Conservation (phyloP, 2,797 vertebrate species). For the Acomys russatus region DNA sequence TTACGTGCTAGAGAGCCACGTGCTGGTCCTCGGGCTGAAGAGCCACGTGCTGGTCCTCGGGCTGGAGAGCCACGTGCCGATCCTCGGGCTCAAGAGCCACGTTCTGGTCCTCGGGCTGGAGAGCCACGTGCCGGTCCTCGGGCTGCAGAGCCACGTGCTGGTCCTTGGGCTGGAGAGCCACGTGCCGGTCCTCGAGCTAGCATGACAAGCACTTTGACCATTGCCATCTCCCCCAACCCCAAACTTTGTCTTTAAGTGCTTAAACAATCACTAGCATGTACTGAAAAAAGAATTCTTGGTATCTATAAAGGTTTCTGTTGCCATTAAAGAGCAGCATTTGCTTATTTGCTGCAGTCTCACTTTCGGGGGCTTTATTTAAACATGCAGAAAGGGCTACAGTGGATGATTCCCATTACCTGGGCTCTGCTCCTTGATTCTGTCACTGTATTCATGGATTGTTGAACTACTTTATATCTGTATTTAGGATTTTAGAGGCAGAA, state of each 20-base stretch:
- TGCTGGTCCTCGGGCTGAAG: too few species aligned
- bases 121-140: too few species aligned
- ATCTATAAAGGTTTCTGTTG: not conserved
- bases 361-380: not conserved
- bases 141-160: too few species aligned
- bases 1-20: too few species aligned
- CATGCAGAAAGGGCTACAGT: not conserved
- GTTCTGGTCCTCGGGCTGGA: too few species aligned
- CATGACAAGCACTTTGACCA: too few species aligned
- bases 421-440: not conserved
- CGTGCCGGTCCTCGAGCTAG: too few species aligned
- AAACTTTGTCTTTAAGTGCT: not conserved
- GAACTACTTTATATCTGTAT: not conserved
- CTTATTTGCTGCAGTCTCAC: not conserved
- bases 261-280: constrained; percentile 5
- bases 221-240: not conserved
- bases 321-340: not conserved
- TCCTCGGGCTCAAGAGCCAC: too few species aligned
- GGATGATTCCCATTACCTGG: not conserved
- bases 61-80: too few species aligned
- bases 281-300: not conserved
- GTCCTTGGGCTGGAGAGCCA: too few species aligned
- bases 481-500: not conserved
- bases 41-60: too few species aligned
- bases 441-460: not conserved